phyloP scores from a whole-genome alignment of 64 coral and sea anemone genomes.

The Dendrophyllia cribrosa region DNA sequence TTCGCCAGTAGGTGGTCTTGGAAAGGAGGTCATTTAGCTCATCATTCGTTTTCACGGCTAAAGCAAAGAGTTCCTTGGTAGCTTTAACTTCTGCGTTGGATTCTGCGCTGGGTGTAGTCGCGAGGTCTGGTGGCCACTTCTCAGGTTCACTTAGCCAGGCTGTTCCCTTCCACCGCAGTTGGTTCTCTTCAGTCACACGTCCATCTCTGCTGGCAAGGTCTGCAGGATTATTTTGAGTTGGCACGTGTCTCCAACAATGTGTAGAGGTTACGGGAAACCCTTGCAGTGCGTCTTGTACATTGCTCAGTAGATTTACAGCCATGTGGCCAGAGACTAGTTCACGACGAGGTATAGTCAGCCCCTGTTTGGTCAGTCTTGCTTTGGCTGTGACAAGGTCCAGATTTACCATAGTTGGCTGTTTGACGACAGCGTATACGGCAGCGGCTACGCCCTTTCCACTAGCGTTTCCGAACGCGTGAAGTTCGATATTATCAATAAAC shows the following conservation, averaged over 20 bases:
- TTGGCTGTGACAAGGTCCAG: neutral
- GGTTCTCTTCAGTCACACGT: neutral
- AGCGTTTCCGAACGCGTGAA: no score
- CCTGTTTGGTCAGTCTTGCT: neutral
- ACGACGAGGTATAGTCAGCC: neutral
- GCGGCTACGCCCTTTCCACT: no score
- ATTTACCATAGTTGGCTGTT: neutral
- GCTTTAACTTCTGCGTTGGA: constrained; percentile 44
- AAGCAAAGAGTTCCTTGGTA: constrained; percentile 29
- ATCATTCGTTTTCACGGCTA: constrained; percentile 5
- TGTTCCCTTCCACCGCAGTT: neutral
- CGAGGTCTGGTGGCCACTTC: neutral
- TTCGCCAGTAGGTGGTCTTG: constrained; percentile 15
- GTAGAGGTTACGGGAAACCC: neutral
- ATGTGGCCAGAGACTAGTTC: neutral
- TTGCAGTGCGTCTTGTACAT: neutral
- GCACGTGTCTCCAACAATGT: neutral
- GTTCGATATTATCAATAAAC: neutral
- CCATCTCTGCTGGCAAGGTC: neutral
- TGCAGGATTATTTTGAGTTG: neutral
- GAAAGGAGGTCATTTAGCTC: constrained; percentile 4
- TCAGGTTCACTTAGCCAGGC: neutral
- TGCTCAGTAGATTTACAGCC: neutral
- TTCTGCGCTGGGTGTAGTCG: neutral
- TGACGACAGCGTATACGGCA: neutral